Evolutionary conservation across 1,140 invertebrate species (phyloP), one percentile per base, ranked within the genome.

Genomic region (Drosophila suzukii): DNA sequence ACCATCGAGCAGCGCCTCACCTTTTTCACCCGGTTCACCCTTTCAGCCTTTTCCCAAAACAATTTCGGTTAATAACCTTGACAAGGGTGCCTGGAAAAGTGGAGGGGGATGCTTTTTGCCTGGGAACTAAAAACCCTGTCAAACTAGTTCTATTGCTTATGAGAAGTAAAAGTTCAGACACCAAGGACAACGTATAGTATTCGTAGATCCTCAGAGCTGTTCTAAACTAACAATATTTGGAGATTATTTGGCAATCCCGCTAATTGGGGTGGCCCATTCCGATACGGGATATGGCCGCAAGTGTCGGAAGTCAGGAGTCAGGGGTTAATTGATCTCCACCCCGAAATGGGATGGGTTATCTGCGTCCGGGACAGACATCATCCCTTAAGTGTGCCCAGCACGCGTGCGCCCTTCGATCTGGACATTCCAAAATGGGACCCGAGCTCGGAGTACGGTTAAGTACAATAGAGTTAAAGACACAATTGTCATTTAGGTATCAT

Each of bases 91-190:
- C 53, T 73, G 46, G 59, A 20, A 15, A n/a, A 34, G 15, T 39
- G 3, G 8, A 24, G 43, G 51, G 46, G 51, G 34, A 47, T 65
- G 51, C 39, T 56, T 54, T 71, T 68, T 61, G 66, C 83, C 53
- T 88, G 83, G 83, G 83, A 88, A 88, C 84, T 62, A 47, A 77
- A 88, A 58, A 89, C 65, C 71, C 60, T 80, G 84, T n/a, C 50
- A 50, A 83, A 83, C 83, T 15, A 68, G 83, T 89, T 86, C 58
- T 11, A 15, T 27, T 6, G 11, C 20, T 30, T 39, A 15, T 43
- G 49, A 20, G 24, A 30, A 20, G 13, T 10, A 32, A 30, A 34
- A 24, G 30, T 12, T 0, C 11, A 27, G 6, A 20, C n/a, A 55
- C 50, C 57, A 58, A 58, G 27, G 46, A 77, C 43, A 36, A 15